phyloP scores from a whole-genome alignment of 2,888 invertebrate species.

The Drosophila limbata region DNA sequence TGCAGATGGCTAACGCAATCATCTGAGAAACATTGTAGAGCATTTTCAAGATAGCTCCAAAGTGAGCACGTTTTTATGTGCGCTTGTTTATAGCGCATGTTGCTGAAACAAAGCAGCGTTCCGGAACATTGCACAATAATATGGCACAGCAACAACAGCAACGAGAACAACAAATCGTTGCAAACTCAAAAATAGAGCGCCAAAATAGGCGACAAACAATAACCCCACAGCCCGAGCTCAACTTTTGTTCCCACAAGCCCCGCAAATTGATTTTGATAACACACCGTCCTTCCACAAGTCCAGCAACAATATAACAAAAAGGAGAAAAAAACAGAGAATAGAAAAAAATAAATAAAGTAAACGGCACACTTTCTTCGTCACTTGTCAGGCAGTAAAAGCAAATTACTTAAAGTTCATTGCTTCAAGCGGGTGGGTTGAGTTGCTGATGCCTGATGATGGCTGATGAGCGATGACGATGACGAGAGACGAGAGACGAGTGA shows the following conservation, averaged over 20 bases:
- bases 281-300: constrained; percentile 16
- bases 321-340: constrained; percentile 9
- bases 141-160: constrained; percentile 38
- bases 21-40: constrained; percentile 66
- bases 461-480: constrained; percentile 64
- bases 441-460: constrained; percentile 59
- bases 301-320: constrained; percentile 16
- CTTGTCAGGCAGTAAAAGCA: constrained; percentile 78
- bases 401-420: constrained; percentile 82
- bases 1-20: constrained; percentile 62
- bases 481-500: constrained; percentile 52
- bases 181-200: constrained; percentile 74
- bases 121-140: constrained; percentile 80
- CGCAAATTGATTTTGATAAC: constrained; percentile 75
- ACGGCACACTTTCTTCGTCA: constrained; percentile 65
- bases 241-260: constrained; percentile 10
- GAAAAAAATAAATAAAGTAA: constrained; percentile 47
- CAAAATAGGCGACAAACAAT: constrained; percentile 68
- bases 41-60: constrained; percentile 35
- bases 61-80: constrained; percentile 54
- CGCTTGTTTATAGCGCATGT: constrained; percentile 68
- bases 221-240: constrained; percentile 1
- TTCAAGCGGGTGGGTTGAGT: constrained; percentile 64
- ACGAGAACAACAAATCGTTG: constrained; percentile 37
- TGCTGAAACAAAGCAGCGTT: constrained; percentile 76